Conservation (phyloP, 2,113 vertebrate genomes). For the Neolamprologus kungweensis region DNA sequence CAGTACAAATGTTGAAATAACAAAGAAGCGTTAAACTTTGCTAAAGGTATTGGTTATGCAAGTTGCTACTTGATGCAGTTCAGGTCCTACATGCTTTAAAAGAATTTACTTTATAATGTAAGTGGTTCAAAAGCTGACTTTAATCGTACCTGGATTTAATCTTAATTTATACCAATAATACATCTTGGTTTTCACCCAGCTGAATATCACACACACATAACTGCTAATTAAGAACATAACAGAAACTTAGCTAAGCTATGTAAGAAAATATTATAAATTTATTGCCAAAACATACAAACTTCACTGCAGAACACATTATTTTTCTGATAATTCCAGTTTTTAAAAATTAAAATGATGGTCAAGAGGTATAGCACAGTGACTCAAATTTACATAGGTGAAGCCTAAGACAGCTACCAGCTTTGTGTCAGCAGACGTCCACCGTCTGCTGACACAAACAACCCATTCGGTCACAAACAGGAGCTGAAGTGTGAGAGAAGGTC, state of each 20-base stretch:
- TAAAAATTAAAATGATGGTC: background rate
- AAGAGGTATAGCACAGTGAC: background rate
- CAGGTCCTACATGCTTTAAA: background rate
- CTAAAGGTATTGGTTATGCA: accelerated
- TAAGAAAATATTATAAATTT: background rate
- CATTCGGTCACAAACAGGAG: background rate
- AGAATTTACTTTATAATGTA: background rate
- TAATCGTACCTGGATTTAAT: background rate
- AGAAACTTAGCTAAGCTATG: background rate
- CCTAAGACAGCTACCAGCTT: background rate
- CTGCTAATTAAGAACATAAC: background rate
- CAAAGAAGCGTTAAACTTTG: background rate
- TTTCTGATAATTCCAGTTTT: background rate
- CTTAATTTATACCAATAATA: background rate
- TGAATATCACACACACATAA: background rate
- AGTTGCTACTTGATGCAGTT: background rate
- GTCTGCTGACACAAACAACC: background rate
- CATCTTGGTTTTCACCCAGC: background rate
- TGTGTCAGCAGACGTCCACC: too few species aligned
- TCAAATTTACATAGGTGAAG: background rate
- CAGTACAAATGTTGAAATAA: background rate
- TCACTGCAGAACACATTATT: background rate
- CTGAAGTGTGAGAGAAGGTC: background rate
- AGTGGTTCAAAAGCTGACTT: background rate
- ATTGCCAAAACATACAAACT: background rate